Evolutionary conservation across 1,140 invertebrate species (phyloP).

Genomic region (Aphidius ervi): DNA sequence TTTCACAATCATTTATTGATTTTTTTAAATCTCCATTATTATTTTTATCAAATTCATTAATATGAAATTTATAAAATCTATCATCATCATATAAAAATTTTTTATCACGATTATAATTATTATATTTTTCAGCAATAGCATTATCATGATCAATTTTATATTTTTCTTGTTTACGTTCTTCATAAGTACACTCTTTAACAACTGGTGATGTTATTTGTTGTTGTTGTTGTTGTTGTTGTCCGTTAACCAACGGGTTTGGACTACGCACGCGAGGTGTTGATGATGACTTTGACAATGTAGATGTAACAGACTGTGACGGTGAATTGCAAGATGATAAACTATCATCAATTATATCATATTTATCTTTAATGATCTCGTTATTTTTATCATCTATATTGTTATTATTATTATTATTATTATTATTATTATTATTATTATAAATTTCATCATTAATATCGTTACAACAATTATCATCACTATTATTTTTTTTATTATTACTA

Average conservation of each 20-base stretch:
- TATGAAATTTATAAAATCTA: conserved; percentile 76
- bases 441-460: neutral
- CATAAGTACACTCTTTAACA: conserved; percentile 65
- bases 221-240: conserved; percentile 11
- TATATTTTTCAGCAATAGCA: conserved; percentile 27
- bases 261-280: conserved; percentile 34
- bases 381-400: conserved; percentile 16
- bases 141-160: conserved; percentile 53
- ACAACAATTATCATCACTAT: conserved; percentile 7
- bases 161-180: conserved; percentile 57
- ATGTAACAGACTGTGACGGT: conserved; percentile 31
- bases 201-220: conserved; percentile 36
- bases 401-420: conserved; percentile 6
- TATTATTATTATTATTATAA: conserved; percentile 5
- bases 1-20: conserved; percentile 49
- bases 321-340: conserved; percentile 24
- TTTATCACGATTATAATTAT: conserved; percentile 47
- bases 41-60: conserved; percentile 69
- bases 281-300: conserved; percentile 35
- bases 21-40: conserved; percentile 36
- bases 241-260: conserved; percentile 24
- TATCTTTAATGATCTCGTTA: conserved; percentile 3
- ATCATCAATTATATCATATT: conserved; percentile 14
- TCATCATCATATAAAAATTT: conserved; percentile 65
- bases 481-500: neutral